These are phyloP conservation scores for Hydrophis major DNA, from an alignment of 2,797 vertebrate species.

Conservation along the genomic window DNA sequence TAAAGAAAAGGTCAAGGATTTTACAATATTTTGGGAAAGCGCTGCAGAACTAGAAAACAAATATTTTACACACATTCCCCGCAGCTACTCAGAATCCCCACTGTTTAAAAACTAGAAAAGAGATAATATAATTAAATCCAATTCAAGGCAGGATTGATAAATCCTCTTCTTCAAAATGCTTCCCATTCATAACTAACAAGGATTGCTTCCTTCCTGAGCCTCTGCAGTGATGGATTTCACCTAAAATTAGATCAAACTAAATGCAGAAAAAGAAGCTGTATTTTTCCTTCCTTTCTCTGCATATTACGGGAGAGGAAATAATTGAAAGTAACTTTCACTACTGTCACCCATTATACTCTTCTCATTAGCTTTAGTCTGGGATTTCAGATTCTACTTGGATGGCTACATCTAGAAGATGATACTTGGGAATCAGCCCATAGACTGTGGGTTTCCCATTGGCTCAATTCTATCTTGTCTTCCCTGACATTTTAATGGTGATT, in stretches of 20 bases:
- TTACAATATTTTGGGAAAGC: neutral
- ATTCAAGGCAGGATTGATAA: neutral
- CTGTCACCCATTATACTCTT: neutral
- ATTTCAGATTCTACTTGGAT: neutral
- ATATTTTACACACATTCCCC: neutral
- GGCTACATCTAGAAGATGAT: neutral
- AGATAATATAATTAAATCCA: neutral
- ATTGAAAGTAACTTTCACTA: neutral
- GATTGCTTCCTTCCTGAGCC: neutral
- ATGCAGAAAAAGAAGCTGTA: neutral
- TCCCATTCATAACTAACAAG: neutral
- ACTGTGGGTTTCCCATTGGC: neutral
- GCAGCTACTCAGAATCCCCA: neutral
- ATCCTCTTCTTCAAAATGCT: neutral
- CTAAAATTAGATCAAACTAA: neutral
- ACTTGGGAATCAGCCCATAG: neutral
- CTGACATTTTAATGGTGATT: neutral
- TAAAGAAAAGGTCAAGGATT: neutral
- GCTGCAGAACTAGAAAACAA: neutral
- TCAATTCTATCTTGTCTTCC: neutral
- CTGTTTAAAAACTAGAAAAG: neutral
- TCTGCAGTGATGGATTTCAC: neutral
- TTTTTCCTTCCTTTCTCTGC: neutral
- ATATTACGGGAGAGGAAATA: neutral
- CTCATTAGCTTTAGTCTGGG: neutral